phyloP scores from a whole-genome alignment of 1,140 invertebrate genomes.

The Homalodisca vitripennis region DNA sequence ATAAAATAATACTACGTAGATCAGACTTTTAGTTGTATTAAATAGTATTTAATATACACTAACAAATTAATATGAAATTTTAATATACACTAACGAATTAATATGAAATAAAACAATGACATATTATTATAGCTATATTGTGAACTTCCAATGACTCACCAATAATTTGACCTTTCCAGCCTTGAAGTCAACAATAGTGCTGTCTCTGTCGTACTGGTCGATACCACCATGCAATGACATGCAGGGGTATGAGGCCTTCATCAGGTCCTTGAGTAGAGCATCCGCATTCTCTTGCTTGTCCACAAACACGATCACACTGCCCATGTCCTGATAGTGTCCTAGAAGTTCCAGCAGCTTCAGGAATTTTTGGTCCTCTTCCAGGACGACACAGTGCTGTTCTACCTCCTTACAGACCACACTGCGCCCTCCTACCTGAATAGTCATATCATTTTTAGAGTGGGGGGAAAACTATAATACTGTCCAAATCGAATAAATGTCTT shows the following conservation, averaged over 20 bases:
- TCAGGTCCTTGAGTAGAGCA: slow-evolving; percentile 89
- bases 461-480: too few species aligned
- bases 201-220: slow-evolving; percentile 98
- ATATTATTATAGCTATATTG: too few species aligned
- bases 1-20: too few species aligned
- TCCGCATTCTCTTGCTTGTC: slow-evolving; percentile 99
- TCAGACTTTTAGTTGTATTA: too few species aligned
- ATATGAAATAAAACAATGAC: too few species aligned
- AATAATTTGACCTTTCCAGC: slow-evolving; percentile 81
- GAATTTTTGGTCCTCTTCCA: slow-evolving; percentile 98
- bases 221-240: slow-evolving; percentile 98
- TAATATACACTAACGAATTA: too few species aligned
- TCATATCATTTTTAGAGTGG: too few species aligned
- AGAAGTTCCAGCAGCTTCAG: slow-evolving; percentile 95
- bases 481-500: too few species aligned
- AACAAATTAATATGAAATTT: too few species aligned
- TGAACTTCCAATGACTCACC: slow-evolving; percentile 42
- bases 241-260: slow-evolving; percentile 95
- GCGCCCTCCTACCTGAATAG: slow-evolving; percentile 86
- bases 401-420: slow-evolving; percentile 99
- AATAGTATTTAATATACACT: too few species aligned
- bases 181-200: slow-evolving; percentile 98
- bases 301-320: slow-evolving; percentile 96
- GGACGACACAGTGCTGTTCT: slow-evolving; percentile 89
- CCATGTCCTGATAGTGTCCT: slow-evolving; percentile 91